Base-by-base conservation (phyloP, 2,113 vertebrate genomes). In the Anhinga anhinga region DNA sequence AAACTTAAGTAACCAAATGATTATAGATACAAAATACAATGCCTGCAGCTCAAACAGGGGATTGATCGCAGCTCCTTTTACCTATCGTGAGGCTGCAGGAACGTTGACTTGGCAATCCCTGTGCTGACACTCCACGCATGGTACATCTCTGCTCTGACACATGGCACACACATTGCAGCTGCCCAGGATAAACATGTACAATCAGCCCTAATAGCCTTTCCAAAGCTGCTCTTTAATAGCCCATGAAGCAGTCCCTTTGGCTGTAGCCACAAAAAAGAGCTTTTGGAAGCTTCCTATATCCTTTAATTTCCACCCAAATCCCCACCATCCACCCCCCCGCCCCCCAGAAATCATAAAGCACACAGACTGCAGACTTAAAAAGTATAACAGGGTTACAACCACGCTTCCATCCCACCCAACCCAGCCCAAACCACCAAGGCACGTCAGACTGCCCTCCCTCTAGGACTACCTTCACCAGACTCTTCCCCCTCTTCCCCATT, bases 381-480 rank as follows among this genome's bases (percentile, higher is more conserved):
- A 53, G 16, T 47, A 9, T 70, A 94, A 78, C 76, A 93, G 88
- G 61, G 25, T 94, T 52, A 90, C 50, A 13, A 71, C 27, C 2
- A 21, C 38, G 82, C 86, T 45, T 71, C 93, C 90, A 80, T 5
- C 74, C 71, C 72, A 44, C 29, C 66, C 79, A 66, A 10, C 49
- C 53, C 88, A 94, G 63, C 78, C 90, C 88, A 88, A 85, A 79
- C 16, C 88, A 86, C 78, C 91, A 96, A 96, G 97, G 95, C 95
- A 93, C 95, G 0, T 82, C 82, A 95, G 66, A 50, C 88, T 91
- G 65, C 65, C 81, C 84, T 84, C 74, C 77, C 86, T 90, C 79
- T 22, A 70, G 21, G 34, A 71, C 62, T 30, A 61, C 69, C 82
- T 86, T 38, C 70, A 19, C 76, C 69, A 27, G 18, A 38, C 6